Conservation (phyloP, 2,797 vertebrate species). For the Pogonophryne albipinna region DNA sequence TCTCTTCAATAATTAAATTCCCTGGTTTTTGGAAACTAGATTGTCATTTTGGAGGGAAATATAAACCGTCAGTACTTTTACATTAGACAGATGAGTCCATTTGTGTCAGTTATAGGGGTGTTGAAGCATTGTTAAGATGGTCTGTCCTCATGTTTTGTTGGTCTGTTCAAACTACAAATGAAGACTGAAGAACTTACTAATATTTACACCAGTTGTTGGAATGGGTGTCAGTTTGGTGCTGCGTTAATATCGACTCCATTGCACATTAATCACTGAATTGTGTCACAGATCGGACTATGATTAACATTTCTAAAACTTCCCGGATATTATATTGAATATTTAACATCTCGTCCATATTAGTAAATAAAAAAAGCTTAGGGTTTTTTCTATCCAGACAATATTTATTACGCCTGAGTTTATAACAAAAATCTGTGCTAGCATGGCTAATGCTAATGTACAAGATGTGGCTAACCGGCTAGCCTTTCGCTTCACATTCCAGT, state of each 20-base stretch:
- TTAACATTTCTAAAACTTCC: slow-evolving; percentile 10
- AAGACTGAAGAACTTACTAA: not conserved
- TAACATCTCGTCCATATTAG: not conserved
- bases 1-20: slow-evolving; percentile 8
- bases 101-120: not conserved
- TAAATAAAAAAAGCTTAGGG: not conserved
- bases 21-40: not conserved
- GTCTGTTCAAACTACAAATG: not conserved
- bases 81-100: not conserved
- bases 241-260: slow-evolving; percentile 32
- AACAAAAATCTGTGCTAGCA: slow-evolving; percentile 53
- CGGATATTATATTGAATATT: not conserved
- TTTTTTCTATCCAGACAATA: slow-evolving; percentile 25
- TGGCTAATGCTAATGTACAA: slow-evolving; percentile 47
- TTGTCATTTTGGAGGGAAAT: not conserved
- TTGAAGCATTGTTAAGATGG: not conserved
- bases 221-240: slow-evolving; percentile 8
- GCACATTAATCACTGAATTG: slow-evolving; percentile 3
- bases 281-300: not conserved
- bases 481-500: slow-evolving; percentile 37
- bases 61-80: not conserved
- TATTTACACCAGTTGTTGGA: not conserved
- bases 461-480: slow-evolving; percentile 40
- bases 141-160: not conserved
- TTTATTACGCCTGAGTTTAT: not conserved